phyloP scores from a whole-genome alignment of 2,113 vertebrate genomes.

The Serinus canaria region DNA sequence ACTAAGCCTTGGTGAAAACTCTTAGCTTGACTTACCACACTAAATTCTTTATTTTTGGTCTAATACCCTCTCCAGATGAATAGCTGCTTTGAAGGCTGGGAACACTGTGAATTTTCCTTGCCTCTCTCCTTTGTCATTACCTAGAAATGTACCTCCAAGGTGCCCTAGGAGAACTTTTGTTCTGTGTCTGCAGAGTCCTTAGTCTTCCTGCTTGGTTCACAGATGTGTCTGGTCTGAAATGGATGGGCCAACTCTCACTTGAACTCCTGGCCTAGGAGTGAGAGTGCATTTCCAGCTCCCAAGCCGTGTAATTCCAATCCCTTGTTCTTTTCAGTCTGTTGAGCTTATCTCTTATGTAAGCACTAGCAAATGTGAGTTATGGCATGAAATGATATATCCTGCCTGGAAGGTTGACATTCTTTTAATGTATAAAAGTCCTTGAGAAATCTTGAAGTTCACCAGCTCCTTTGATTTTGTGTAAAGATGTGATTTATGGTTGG shows the following conservation, averaged over 20 bases:
- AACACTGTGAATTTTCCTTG: not conserved
- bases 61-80: not conserved
- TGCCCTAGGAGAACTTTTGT: not conserved
- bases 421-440: not conserved
- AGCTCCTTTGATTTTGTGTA: not conserved
- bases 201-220: not conserved
- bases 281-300: not conserved
- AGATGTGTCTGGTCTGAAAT: not conserved
- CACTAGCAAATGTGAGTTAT: not conserved
- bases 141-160: not conserved
- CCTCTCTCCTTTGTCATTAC: not conserved
- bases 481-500: not conserved
- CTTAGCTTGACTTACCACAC: not conserved
- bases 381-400: not conserved
- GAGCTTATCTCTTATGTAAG: not conserved
- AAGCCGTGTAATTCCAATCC: not conserved
- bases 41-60: not conserved
- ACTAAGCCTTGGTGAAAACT: not conserved
- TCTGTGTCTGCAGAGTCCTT: not conserved
- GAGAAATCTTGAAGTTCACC: not conserved
- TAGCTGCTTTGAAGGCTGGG: not conserved
- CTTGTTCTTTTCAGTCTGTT: not conserved
- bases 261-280: not conserved
- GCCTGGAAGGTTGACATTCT: not conserved
- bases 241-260: not conserved